Conservation (phyloP, 2,888 invertebrate genomes). For the Synanthedon myopaeformis region DNA sequence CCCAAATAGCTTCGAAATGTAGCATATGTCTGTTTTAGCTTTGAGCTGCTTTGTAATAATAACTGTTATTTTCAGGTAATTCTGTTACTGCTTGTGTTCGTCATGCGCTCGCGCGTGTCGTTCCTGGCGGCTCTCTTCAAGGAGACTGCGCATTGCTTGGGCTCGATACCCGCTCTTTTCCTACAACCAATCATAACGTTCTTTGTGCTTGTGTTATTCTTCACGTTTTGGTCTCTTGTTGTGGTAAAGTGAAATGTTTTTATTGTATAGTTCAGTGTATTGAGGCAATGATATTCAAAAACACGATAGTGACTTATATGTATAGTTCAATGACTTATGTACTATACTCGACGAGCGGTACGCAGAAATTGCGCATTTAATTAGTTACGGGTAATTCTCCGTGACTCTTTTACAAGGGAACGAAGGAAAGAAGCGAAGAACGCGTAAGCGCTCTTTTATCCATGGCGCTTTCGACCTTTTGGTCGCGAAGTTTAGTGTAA, state of each 20-base stretch:
- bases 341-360: too few relatives aligned
- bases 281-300: background rate
- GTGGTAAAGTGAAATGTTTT: conserved; percentile 70
- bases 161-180: conserved; percentile 85
- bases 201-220: conserved; percentile 79
- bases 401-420: too few relatives aligned
- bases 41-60: background rate
- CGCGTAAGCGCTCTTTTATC: too few relatives aligned
- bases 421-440: too few relatives aligned
- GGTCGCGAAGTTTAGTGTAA: too few relatives aligned
- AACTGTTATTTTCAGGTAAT: conserved; percentile 70
- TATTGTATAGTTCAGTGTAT: conserved; percentile 6
- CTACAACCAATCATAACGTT: conserved; percentile 89
- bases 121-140: conserved; percentile 88
- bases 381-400: too few relatives aligned
- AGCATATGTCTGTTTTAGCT: too few relatives aligned
- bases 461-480: too few relatives aligned
- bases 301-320: background rate
- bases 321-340: too few relatives aligned
- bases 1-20: too few relatives aligned
- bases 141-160: conserved; percentile 90
- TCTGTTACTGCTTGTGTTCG: conserved; percentile 78
- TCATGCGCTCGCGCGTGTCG: conserved; percentile 83
- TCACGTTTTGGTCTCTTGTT: conserved; percentile 88
- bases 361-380: too few relatives aligned